Conservation (phyloP, 23 tunicate species). For the Corella eumyota region DNA sequence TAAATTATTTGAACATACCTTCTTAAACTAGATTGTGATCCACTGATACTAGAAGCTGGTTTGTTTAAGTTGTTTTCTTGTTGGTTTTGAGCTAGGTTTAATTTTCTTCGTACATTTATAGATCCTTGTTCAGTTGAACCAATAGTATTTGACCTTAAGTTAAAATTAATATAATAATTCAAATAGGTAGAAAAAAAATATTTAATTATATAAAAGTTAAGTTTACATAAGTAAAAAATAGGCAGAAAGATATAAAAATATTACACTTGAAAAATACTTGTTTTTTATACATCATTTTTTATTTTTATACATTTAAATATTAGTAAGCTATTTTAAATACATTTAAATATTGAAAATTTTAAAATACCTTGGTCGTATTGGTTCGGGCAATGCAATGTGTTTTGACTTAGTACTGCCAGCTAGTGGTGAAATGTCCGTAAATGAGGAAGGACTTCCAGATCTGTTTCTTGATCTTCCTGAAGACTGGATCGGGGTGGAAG, state of each 20-base stretch:
- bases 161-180: not conserved
- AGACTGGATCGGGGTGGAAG: not conserved
- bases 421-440: slow-evolving; percentile 12
- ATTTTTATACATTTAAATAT: no score
- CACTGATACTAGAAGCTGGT: no score
- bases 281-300: no score
- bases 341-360: not conserved
- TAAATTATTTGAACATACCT: not conserved
- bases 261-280: slow-evolving; percentile 1
- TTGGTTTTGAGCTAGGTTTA: no score
- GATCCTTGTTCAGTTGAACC: slow-evolving; percentile 41
- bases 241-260: not conserved
- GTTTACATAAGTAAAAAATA: not conserved
- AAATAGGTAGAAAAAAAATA: not conserved
- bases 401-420: slow-evolving; percentile 7
- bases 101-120: slow-evolving; percentile 35
- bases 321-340: not conserved
- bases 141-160: slow-evolving; percentile 10
- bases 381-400: slow-evolving; percentile 3
- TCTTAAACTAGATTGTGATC: not conserved
- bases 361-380: slow-evolving; percentile 5
- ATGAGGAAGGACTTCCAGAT: slow-evolving; percentile 40
- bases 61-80: no score
- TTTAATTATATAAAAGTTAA: not conserved
- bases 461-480: slow-evolving; percentile 5